Evolutionary conservation across 2,888 invertebrate genomes (phyloP).

Genomic region (Clusia tigrina): DNA sequence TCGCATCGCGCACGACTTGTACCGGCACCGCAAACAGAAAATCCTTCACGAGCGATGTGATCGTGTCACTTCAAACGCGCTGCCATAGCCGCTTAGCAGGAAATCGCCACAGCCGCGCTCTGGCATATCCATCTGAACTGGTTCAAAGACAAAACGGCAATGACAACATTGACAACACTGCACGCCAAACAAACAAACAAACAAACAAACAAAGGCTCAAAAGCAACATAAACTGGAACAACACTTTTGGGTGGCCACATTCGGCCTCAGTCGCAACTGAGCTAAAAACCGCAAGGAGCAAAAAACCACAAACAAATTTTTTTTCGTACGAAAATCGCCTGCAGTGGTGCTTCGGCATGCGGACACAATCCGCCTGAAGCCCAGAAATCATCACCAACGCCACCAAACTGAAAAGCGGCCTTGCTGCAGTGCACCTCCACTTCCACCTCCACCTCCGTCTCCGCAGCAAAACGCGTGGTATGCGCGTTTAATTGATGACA

Average conservation of each 20-base stretch:
- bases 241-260: slow-evolving; percentile 1
- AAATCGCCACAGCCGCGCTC: neutral
- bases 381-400: too few relatives aligned
- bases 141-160: slow-evolving; percentile 18
- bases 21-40: slow-evolving; percentile 40
- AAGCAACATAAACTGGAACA: slow-evolving; percentile 6
- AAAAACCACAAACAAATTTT: too few relatives aligned
- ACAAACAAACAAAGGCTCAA: slow-evolving; percentile 4
- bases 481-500: neutral
- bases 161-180: slow-evolving; percentile 43
- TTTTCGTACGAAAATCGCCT: too few relatives aligned
- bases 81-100: neutral
- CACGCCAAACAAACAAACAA: slow-evolving; percentile 18
- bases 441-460: too few relatives aligned
- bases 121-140: neutral
- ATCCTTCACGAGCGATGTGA: slow-evolving; percentile 31
- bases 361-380: too few relatives aligned
- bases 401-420: too few relatives aligned
- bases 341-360: too few relatives aligned
- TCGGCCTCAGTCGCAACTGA: neutral
- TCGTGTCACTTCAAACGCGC: slow-evolving; percentile 37
- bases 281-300: too few relatives aligned
- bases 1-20: slow-evolving; percentile 51
- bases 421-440: neutral
- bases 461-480: neutral